Conservation (phyloP, 2,888 invertebrate genomes). For the Chrysomela aeneicollis region DNA sequence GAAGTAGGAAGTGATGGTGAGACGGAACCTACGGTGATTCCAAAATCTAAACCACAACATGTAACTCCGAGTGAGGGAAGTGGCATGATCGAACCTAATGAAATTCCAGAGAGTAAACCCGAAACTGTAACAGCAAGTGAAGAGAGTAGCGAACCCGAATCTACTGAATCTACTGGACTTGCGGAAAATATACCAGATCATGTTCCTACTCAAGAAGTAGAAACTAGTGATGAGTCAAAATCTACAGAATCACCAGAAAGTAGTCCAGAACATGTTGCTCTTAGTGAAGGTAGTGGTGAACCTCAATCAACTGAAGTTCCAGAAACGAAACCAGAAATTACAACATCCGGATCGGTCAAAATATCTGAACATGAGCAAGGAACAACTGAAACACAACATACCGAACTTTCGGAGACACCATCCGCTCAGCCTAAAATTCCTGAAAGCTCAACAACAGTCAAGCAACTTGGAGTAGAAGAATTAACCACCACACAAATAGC, state of each 20-base stretch:
- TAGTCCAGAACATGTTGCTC: background rate
- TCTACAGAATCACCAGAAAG: constrained; percentile 20
- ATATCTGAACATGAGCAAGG: constrained; percentile 26
- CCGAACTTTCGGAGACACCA: constrained; percentile 31
- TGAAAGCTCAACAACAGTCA: background rate
- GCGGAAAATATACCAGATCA: constrained; percentile 32
- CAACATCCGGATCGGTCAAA: constrained; percentile 15
- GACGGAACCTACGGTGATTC: constrained; percentile 22
- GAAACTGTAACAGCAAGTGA: constrained; percentile 15
- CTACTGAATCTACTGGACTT: constrained; percentile 13
- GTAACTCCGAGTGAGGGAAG: constrained; percentile 26
- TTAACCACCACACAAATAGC: background rate
- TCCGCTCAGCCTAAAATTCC: constrained; percentile 15
- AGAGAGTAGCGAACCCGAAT: constrained; percentile 33
- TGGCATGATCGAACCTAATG: constrained; percentile 29
- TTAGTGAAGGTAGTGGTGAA: background rate
- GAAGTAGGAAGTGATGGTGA: too few relatives aligned
- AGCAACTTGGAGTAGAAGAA: background rate
- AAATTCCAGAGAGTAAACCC: constrained; percentile 23
- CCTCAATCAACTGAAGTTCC: constrained; percentile 20
- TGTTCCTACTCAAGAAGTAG: constrained; percentile 11
- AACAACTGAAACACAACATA: constrained; percentile 32
- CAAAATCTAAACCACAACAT: constrained; percentile 3
- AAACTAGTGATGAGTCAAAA: background rate
- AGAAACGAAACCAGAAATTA: constrained; percentile 31